Percentiles rank a stretch among this genome's conserved stretches.
Evolutionary conservation across 1,140 invertebrate genomes (phyloP).

Genomic region (Andricus grossulariae): DNA sequence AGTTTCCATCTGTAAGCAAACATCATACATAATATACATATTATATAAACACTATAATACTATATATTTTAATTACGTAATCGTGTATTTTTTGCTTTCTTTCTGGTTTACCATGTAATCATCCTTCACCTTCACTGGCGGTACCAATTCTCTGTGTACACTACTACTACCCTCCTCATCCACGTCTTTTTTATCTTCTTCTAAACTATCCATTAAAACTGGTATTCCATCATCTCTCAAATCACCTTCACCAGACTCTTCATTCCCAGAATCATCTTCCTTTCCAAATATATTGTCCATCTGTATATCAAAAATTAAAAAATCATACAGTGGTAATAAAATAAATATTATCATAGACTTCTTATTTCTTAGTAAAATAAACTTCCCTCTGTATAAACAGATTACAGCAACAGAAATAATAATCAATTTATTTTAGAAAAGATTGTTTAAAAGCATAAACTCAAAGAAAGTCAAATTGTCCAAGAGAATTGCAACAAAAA

Average conservation of each 20-base stretch:
- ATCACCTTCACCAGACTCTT: constrained; percentile 51
- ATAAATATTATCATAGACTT: no score
- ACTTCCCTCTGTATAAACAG: no score
- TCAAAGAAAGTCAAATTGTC: no score
- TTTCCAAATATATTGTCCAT: constrained; percentile 67
- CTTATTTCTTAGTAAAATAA: no score
- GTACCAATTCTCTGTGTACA: constrained; percentile 17
- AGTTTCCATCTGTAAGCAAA: constrained; percentile 44
- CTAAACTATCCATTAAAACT: constrained; percentile 38
- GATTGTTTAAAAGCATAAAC: no score
- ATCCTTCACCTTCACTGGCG: constrained; percentile 41
- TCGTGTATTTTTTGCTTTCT: no score
- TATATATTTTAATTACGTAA: no score
- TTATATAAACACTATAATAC: neutral
- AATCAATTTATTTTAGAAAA: no score
- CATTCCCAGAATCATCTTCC: constrained; percentile 64
- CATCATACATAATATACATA: neutral
- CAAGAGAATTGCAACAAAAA: no score
- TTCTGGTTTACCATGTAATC: constrained; percentile 7
- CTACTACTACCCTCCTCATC: neutral
- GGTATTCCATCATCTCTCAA: constrained; percentile 44
- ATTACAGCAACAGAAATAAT: no score
- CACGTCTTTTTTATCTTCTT: constrained; percentile 44
- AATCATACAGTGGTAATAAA: no score
- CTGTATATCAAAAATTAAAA: neutral